These are phyloP conservation scores for Willowsia nigromaculata DNA, from an alignment of 2,888 invertebrate species.

Conservation along the genomic window DNA sequence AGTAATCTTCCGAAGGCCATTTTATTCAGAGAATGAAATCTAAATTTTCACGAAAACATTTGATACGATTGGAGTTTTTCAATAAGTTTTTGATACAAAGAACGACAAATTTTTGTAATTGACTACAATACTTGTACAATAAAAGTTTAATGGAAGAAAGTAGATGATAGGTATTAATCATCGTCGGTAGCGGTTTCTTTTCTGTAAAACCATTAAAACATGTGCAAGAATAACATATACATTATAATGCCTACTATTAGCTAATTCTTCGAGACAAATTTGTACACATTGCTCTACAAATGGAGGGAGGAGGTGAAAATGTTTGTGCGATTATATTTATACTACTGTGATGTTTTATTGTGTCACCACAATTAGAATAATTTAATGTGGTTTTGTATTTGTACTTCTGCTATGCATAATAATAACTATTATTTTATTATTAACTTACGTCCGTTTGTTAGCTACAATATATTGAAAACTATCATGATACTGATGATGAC, in stretches of 20 bases:
- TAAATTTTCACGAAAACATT: slow-evolving; percentile 35
- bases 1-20: slow-evolving; percentile 17
- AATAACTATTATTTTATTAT: not conserved
- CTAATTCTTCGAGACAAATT: not conserved
- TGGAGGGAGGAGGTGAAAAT: not conserved
- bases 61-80: slow-evolving; percentile 51
- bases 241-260: not conserved
- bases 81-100: slow-evolving; percentile 43
- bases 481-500: slow-evolving; percentile 1
- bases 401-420: slow-evolving; percentile 13
- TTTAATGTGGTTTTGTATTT: slow-evolving; percentile 42
- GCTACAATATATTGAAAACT: not conserved
- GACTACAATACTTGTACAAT: slow-evolving; percentile 20
- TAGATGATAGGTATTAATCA: not conserved
- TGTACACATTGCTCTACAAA: not conserved
- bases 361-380: slow-evolving; percentile 51
- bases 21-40: not conserved
- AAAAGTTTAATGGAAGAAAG: not conserved
- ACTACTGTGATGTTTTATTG: slow-evolving; percentile 71
- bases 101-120: slow-evolving; percentile 45
- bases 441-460: not conserved
- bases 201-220: not conserved
- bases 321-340: slow-evolving; percentile 49
- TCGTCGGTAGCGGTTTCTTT: not conserved
- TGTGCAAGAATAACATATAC: not conserved